Evolutionary conservation across 2,797 vertebrate genomes (phyloP).

Genomic region (Chelon labrosus): DNA sequence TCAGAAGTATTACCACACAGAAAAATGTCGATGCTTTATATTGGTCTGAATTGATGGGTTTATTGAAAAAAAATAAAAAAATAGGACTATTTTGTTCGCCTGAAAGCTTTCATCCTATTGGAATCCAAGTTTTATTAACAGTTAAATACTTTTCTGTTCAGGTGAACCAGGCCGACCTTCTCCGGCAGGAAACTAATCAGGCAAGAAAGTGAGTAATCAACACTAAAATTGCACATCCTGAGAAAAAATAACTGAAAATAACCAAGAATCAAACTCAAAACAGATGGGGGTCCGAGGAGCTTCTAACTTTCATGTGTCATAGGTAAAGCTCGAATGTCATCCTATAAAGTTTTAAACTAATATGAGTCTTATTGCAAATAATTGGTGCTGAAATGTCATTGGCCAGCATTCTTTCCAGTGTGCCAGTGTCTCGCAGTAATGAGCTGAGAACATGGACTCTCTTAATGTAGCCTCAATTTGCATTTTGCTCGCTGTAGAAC

Average conservation of each 20-base stretch:
- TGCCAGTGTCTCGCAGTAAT: conserved; percentile 40
- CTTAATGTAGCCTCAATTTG: conserved; percentile 46
- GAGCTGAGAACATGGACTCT: conserved; percentile 37
- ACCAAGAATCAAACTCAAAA: neutral
- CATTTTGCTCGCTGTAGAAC: conserved; percentile 57
- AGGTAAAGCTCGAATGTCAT: conserved; percentile 31
- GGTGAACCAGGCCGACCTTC: too few relatives aligned
- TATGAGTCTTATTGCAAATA: conserved; percentile 39
- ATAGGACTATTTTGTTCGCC: too few relatives aligned
- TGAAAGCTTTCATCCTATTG: too few relatives aligned
- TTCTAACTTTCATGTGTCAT: neutral
- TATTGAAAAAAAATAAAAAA: too few relatives aligned
- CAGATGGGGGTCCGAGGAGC: conserved; percentile 4
- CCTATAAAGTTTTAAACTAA: conserved; percentile 17
- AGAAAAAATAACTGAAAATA: neutral
- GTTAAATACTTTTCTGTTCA: too few relatives aligned
- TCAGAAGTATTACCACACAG: too few relatives aligned
- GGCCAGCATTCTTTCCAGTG: conserved; percentile 34
- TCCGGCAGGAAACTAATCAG: neutral
- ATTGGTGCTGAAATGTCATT: conserved; percentile 28
- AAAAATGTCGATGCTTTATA: too few relatives aligned
- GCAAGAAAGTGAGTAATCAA: neutral
- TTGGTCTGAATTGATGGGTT: too few relatives aligned
- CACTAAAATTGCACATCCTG: neutral
- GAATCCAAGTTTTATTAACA: too few relatives aligned